Base-by-base conservation (phyloP, 2,797 vertebrate species). In the Sylvia borin region DNA sequence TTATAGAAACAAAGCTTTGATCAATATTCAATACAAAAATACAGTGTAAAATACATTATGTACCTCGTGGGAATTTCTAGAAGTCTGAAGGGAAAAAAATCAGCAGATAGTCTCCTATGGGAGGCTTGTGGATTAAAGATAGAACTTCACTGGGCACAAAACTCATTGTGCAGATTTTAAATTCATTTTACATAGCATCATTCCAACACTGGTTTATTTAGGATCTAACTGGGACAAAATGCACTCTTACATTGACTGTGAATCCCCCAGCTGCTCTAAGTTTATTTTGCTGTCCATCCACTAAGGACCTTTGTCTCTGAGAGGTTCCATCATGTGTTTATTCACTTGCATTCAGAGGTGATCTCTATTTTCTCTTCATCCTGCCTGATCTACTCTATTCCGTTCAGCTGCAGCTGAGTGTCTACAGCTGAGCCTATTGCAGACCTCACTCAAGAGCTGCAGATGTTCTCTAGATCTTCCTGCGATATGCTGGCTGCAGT, bases 1-100 rank as follows among this genome's bases (percentile, higher is more conserved):
- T 84, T 94, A 68, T 62, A 76, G 78, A 93, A 93, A 92, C 21
- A 93, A 96, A 91, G 64, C 76, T 95, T 73, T 95, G 87, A 95
- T 93, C 79, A 92, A 90, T 93, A 92, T 61, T 89, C 73, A 96
- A 76, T 76, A 65, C 17, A 25, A 93, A 65, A 75, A 74, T 53
- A 58, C 11, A 58, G 6, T 89, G 75, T 89, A 72, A 96, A 96
- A 62, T 64, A 67, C 11, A 53, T 96, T 85, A 87, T 92, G 42
- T 74, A 53, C 54, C 45, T 25, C 40, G 16, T 51, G 27, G 85
- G 73, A 73, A 74, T 57, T 95, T 45, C 43, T 81, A 60, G 81
- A 85, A 26, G 62, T 82, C 40, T 88, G 38, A 79, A 95, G 62
- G 62, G 64, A 27, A 67, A 90, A 73, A 96, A 66, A 85, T 15